Evolutionary conservation across 2,797 vertebrate species (phyloP).

Genomic region (Notoglanidium macrostoma): DNA sequence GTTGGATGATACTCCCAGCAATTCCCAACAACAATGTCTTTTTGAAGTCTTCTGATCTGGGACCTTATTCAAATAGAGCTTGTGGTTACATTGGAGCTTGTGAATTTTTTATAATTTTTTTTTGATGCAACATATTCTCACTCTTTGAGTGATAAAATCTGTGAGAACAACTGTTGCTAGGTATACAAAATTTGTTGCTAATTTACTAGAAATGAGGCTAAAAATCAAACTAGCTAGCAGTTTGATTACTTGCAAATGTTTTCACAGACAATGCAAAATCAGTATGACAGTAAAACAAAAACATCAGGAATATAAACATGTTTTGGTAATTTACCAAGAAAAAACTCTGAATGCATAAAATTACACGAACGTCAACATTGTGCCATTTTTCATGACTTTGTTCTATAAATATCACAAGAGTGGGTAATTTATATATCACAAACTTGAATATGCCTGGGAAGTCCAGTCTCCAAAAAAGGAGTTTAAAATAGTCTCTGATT

Average conservation of each 20-base stretch:
- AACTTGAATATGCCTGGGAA: conserved; percentile 4
- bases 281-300: not conserved
- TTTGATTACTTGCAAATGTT: not conserved
- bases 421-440: not conserved
- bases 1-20: not conserved
- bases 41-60: not conserved
- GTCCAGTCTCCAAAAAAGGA: conserved; percentile 41
- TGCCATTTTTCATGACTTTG: not conserved
- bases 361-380: not conserved
- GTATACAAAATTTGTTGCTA: not conserved
- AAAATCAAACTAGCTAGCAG: not conserved
- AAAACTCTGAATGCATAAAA: not conserved
- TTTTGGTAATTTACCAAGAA: not conserved
- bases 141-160: not conserved
- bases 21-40: not conserved
- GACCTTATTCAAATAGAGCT: not conserved
- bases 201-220: no score
- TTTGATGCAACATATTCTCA: not conserved
- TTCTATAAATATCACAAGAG: not conserved
- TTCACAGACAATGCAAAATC: not conserved
- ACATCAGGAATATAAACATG: not conserved
- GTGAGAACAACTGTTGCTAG: not conserved
- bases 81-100: not conserved
- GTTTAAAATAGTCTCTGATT: conserved; percentile 56
- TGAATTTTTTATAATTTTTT: not conserved